These are phyloP conservation scores for Corvus moneduloides DNA, from an alignment of 2,113 vertebrate species.

Conservation along the genomic window DNA sequence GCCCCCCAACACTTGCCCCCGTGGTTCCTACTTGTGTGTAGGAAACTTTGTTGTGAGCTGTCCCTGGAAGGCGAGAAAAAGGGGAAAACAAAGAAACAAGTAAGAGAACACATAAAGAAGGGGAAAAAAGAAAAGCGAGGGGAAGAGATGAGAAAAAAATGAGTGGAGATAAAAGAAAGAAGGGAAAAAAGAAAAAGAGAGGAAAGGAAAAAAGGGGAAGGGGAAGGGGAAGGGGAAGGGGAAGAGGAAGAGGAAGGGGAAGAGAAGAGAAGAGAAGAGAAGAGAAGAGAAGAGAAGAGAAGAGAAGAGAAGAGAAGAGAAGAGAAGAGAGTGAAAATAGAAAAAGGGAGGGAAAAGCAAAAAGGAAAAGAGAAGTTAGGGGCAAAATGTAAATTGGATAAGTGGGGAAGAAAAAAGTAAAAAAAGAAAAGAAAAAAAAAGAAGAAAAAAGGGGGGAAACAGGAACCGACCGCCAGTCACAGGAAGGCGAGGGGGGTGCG, in stretches of 20 bases:
- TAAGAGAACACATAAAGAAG: background rate
- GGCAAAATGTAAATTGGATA: background rate
- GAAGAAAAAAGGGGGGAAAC: accelerated
- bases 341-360: background rate
- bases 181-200: background rate
- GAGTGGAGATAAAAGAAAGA: background rate
- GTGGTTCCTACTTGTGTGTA: background rate
- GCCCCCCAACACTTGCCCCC: background rate
- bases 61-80: background rate
- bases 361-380: background rate
- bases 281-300: no score
- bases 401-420: background rate
- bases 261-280: no score
- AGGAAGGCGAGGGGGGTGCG: accelerated
- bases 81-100: background rate
- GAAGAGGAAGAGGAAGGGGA: no score
- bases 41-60: background rate
- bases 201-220: no score
- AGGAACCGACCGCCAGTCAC: accelerated
- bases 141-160: background rate
- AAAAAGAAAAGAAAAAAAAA: accelerated
- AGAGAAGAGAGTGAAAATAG: no score
- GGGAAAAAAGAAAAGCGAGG: background rate
- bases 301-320: no score
- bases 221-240: no score